phyloP scores from a whole-genome alignment of 2,888 invertebrate genomes.

The Xestia sexstrigata region DNA sequence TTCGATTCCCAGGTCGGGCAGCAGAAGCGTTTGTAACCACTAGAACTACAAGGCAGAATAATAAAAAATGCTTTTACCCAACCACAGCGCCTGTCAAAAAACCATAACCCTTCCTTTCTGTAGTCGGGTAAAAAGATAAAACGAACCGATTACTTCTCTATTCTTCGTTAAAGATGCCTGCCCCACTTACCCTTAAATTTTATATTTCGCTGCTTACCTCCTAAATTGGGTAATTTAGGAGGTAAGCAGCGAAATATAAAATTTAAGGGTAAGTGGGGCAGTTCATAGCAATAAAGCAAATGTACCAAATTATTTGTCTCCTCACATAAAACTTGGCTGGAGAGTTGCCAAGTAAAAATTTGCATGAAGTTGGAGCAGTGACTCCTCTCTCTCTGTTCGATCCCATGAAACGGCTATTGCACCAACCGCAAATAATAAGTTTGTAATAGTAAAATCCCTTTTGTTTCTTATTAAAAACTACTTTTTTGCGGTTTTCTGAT shows the following conservation, averaged over 20 bases:
- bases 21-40: neutral
- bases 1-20: no score
- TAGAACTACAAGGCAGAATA: neutral
- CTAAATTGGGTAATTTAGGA: no score
- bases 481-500: no score
- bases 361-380: slow-evolving; percentile 14
- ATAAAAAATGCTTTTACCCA: neutral
- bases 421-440: no score
- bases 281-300: slow-evolving; percentile 50
- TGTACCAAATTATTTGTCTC: slow-evolving; percentile 38
- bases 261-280: no score
- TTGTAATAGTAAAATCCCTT: no score
- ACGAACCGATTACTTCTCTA: neutral
- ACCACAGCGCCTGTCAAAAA: neutral
- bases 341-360: slow-evolving; percentile 50
- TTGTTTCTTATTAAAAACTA: no score
- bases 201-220: slow-evolving; percentile 37
- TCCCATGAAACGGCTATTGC: no score
- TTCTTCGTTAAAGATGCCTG: slow-evolving; percentile 1
- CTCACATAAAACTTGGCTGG: slow-evolving; percentile 38
- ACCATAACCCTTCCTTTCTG: no score
- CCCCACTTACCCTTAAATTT: slow-evolving; percentile 14
- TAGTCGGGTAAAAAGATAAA: neutral
- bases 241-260: no score
- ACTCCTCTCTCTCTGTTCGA: neutral